phyloP scores from a whole-genome alignment of 2,113 vertebrate genomes.

The Carassius gibelio region DNA sequence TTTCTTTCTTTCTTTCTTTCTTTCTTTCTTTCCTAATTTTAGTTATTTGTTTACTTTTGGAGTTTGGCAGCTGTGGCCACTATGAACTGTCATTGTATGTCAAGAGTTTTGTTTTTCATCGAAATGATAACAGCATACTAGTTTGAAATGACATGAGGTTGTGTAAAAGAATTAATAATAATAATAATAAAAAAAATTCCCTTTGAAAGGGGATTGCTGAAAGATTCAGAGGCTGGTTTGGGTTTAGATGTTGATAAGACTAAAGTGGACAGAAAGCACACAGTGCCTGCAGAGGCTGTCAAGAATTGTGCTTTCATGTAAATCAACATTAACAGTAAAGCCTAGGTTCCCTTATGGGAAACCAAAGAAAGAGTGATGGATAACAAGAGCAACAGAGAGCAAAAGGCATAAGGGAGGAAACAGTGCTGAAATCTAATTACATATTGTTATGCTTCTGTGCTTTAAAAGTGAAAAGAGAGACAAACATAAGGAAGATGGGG shows the following conservation, averaged over 20 bases:
- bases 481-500: not conserved
- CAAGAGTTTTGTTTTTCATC: not conserved
- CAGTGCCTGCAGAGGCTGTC: slow-evolving; percentile 7
- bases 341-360: not conserved
- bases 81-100: not conserved
- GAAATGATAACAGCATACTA: not conserved
- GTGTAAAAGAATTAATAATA: not conserved
- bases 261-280: slow-evolving; percentile 18
- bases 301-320: not conserved
- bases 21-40: too few relatives aligned
- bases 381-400: not conserved
- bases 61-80: not conserved
- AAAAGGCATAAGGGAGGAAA: not conserved
- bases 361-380: not conserved
- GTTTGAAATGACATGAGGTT: not conserved
- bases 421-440: slow-evolving; percentile 19
- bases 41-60: not conserved
- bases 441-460: not conserved
- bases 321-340: not conserved
- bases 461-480: not conserved
- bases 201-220: not conserved
- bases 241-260: slow-evolving; percentile 17
- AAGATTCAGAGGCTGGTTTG: not conserved
- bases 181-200: not conserved
- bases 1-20: too few relatives aligned